These are phyloP conservation scores for Sminthurides aquaticus DNA, from an alignment of 2,888 invertebrate genomes.

Conservation along the genomic window DNA sequence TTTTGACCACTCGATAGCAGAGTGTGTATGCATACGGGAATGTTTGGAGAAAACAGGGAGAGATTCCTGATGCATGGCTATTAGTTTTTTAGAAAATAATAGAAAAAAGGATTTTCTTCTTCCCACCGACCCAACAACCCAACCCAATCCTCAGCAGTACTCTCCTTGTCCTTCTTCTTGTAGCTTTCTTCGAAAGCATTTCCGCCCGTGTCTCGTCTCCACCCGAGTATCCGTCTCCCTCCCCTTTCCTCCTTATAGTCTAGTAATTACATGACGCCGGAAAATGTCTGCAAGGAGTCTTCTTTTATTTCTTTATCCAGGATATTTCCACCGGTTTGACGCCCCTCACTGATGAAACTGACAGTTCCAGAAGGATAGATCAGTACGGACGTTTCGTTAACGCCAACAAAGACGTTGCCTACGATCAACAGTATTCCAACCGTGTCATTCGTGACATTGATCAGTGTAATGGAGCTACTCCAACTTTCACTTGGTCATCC, in stretches of 20 bases:
- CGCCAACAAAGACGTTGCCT: constrained; percentile 41
- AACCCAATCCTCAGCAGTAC: no score
- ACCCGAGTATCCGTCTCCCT: no score
- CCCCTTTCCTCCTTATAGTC: constrained; percentile 7
- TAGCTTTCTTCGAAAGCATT: not conserved
- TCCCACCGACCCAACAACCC: no score
- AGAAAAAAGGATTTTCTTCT: no score
- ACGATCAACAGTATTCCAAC: constrained; percentile 42
- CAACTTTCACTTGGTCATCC: not conserved
- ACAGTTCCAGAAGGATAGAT: constrained; percentile 38
- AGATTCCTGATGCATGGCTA: no score
- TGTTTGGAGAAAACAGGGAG: no score
- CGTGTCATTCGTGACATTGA: constrained; percentile 41
- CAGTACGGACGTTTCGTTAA: constrained; percentile 41
- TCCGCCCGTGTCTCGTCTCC: not conserved
- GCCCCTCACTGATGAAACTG: constrained; percentile 36
- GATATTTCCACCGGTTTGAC: constrained; percentile 41
- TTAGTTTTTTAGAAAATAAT: no score
- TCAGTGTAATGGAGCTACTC: constrained; percentile 31
- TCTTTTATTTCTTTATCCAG: constrained; percentile 24
- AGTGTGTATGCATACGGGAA: no score
- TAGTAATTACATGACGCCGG: not conserved
- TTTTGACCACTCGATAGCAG: no score
- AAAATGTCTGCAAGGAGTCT: not conserved
- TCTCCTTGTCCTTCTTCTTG: not conserved